These are phyloP conservation scores for Patiria miniata DNA, from an alignment of 35 echinoderm and acorn worm species.

Conservation along the genomic window DNA sequence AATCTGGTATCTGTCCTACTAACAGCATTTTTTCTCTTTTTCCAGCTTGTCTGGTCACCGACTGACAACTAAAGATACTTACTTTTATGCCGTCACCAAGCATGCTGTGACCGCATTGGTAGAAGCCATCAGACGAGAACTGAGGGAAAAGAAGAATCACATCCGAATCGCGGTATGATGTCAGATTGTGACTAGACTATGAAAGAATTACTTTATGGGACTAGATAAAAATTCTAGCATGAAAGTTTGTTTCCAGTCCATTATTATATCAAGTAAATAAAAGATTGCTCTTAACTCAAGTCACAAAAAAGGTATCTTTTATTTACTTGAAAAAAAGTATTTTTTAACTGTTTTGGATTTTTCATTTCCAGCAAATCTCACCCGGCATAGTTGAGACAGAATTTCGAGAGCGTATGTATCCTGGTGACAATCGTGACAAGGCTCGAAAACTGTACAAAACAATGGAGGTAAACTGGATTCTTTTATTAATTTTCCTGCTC, in stretches of 20 bases:
- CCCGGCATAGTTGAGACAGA: conserved; percentile 12
- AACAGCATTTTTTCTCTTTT: too few species aligned
- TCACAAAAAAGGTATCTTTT: too few species aligned
- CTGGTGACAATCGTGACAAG: too few species aligned
- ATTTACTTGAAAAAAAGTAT: background rate
- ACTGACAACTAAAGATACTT: background rate
- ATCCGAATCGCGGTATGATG: conserved; percentile 33
- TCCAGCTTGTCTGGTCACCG: too few species aligned
- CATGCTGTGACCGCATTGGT: conserved; percentile 23
- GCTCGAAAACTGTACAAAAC: too few species aligned
- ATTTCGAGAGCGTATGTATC: background rate
- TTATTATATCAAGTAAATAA: background rate
- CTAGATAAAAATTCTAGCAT: background rate
- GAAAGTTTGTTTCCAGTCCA: background rate
- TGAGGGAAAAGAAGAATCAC: conserved; percentile 25
- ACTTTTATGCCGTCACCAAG: conserved; percentile 27
- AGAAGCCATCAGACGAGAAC: conserved; percentile 25
- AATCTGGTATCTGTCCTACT: too few species aligned
- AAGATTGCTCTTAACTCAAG: background rate
- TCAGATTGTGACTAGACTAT: background rate
- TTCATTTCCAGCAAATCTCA: background rate
- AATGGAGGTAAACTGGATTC: too few species aligned
- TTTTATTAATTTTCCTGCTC: too few species aligned
- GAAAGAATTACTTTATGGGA: background rate
- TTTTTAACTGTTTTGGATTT: background rate